Evolutionary conservation across 2,113 vertebrate genomes (phyloP).

Genomic region (Amblyopsis rosae): DNA sequence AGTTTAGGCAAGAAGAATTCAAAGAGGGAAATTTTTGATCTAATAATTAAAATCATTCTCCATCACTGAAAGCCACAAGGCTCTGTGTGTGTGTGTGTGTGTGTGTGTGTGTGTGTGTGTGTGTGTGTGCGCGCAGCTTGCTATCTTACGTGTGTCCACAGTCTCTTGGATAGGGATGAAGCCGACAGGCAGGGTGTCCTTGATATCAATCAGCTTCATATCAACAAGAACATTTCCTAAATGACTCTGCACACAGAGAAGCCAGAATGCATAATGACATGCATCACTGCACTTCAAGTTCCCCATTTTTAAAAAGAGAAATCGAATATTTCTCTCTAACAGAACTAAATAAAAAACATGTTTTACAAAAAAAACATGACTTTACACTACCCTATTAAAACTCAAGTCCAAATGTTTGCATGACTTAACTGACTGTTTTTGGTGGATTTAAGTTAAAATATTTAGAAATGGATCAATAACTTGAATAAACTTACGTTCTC

Average conservation of each 20-base stretch:
- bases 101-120: neutral
- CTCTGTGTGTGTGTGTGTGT: neutral
- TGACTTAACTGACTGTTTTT: too few relatives aligned
- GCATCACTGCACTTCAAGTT: neutral
- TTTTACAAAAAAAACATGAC: too few relatives aligned
- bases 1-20: too few relatives aligned
- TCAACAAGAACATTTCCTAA: conserved; percentile 96
- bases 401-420: too few relatives aligned
- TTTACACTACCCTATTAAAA: too few relatives aligned
- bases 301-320: neutral
- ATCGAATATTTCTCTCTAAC: too few relatives aligned
- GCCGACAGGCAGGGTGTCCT: conserved; percentile 95
- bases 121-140: neutral
- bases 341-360: too few relatives aligned
- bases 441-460: neutral
- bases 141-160: conserved; percentile 91
- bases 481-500: conserved; percentile 87
- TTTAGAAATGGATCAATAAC: too few relatives aligned
- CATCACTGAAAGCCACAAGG: neutral
- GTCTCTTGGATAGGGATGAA: conserved; percentile 99
- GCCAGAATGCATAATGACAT: neutral
- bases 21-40: too few relatives aligned
- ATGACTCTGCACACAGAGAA: conserved; percentile 83
- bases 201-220: conserved; percentile 98
- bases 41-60: neutral